Evolutionary conservation across 2,113 vertebrate species (phyloP), one percentile per base, ranked within the genome.

Genomic region (Odobenus rosmarus): DNA sequence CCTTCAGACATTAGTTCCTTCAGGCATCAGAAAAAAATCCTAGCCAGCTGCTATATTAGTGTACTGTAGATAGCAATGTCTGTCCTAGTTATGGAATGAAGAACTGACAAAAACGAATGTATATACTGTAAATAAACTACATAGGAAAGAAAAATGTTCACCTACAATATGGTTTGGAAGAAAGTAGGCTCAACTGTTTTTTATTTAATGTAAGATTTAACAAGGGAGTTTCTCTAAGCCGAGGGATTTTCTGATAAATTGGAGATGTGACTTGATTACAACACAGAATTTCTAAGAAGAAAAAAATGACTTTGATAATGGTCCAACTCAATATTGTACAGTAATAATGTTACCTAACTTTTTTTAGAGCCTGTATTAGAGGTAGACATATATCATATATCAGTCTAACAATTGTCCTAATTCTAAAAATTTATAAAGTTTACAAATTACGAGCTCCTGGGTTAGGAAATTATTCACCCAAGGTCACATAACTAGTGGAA

Each of bases 1-100:
- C 92, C 72, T 97, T 96, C 90, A 96, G 72, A 86, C 39, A 62
- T 39, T 14, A 36, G 36, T 72, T 77, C 77, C 90, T 95, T 55
- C 33, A 72, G 79, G 84, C 28, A 95, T 64, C 57, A 31, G 55
- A 93, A 33, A 72, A 95, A 93, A 59, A 79, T 76, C 24, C 82
- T n/a, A 33, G 12, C 13, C 67, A 90, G 67, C n/a, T 95, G 46
- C 12, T 83, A 0, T 46, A 8, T 79, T 62, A 82, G 57, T 5
- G 0, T 42, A 31, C 26, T 62, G 26, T 53, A 69, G n/a, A 67
- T 49, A 88, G 33, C 28, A 90, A 42, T 59, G 26, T 36, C 67
- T 95, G 33, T 36, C n/a, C 10, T 93, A 33, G 1, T 28, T 62
- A 77, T 0, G 0, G 53, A 67, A 69, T 93, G 33, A 87, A 59